These are phyloP conservation scores for Congeria kusceri DNA, from an alignment of 2,888 invertebrate genomes.

Conservation along the genomic window DNA sequence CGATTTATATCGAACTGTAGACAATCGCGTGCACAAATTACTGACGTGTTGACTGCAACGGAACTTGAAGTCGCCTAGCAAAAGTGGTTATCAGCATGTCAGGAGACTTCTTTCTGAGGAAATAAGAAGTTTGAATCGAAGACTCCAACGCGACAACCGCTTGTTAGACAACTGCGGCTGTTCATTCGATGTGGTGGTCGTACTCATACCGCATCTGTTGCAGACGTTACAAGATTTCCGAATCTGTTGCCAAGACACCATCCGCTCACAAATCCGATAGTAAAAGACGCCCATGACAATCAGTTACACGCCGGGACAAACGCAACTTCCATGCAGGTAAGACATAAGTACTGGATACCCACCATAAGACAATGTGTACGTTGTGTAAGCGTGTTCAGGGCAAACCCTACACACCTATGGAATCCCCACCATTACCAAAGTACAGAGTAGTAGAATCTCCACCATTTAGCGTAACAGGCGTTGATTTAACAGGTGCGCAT, in stretches of 20 bases:
- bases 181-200: constrained; percentile 34
- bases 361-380: not conserved
- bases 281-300: constrained; percentile 38
- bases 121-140: not conserved
- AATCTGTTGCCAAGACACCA: constrained; percentile 16
- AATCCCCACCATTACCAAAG: not conserved
- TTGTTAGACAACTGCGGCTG: constrained; percentile 31
- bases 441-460: too few relatives aligned
- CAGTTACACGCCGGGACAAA: constrained; percentile 33
- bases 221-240: constrained; percentile 20
- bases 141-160: not conserved
- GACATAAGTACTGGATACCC: constrained; percentile 3
- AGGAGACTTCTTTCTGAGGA: not conserved
- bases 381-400: constrained; percentile 1
- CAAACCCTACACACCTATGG: not conserved
- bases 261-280: constrained; percentile 28
- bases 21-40: not conserved
- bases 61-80: constrained; percentile 7
- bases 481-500: constrained; percentile 1
- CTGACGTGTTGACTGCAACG: not conserved
- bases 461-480: not conserved
- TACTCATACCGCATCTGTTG: constrained; percentile 37
- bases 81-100: constrained; percentile 8
- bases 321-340: constrained; percentile 22
- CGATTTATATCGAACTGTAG: constrained; percentile 13